phyloP scores from a whole-genome alignment of 2,113 vertebrate genomes.

The Daphoenositta chrysoptera region DNA sequence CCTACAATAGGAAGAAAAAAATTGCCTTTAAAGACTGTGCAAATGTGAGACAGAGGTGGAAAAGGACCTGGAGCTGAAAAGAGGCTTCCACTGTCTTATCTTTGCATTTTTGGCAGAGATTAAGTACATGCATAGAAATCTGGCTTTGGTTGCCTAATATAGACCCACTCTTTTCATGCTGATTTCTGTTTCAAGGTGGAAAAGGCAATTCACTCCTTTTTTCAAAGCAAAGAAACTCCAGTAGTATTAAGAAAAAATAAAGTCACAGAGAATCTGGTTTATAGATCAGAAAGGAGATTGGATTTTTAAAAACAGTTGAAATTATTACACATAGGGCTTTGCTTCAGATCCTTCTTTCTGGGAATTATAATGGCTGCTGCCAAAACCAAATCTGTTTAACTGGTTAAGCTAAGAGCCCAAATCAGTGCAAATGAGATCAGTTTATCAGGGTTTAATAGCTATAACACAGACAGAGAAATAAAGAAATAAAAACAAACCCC shows the following conservation, averaged over 20 bases:
- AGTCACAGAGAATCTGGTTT: conserved; percentile 15
- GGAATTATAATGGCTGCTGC: not conserved
- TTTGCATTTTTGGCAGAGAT: not conserved
- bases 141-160: not conserved
- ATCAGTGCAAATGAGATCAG: conserved; percentile 37
- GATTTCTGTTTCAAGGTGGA: not conserved
- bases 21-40: not conserved
- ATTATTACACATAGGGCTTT: conserved; percentile 2
- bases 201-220: not conserved
- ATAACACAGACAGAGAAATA: not conserved
- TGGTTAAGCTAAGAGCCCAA: not conserved
- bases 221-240: not conserved
- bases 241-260: not conserved
- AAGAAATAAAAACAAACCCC: not conserved
- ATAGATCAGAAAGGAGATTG: conserved; percentile 18
- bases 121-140: not conserved
- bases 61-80: not conserved
- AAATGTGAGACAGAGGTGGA: not conserved
- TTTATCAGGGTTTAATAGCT: conserved; percentile 36
- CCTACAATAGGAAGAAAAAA: not conserved
- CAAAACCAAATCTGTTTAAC: conserved; percentile 47
- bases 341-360: conserved; percentile 39
- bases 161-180: not conserved
- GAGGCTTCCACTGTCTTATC: not conserved
- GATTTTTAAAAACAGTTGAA: conserved; percentile 16